Conservation (phyloP, 2,113 vertebrate species). For the Hypomesus transpacificus region DNA sequence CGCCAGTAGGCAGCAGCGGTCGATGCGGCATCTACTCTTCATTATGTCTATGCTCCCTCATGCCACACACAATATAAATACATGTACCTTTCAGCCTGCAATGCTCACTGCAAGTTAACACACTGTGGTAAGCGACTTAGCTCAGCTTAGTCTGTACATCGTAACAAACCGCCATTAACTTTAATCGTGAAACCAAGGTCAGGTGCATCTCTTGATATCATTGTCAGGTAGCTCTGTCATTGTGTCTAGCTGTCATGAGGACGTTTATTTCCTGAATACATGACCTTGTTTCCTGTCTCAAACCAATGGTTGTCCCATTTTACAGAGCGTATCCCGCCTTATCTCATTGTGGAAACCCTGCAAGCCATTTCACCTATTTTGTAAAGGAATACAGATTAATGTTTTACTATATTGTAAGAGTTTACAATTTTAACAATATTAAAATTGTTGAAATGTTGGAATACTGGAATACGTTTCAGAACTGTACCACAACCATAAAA, state of each 20-base stretch:
- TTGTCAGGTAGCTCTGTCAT: conserved; percentile 27
- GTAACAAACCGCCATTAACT: conserved; percentile 10
- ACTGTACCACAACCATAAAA: too few species aligned
- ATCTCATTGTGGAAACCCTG: conserved; percentile 10
- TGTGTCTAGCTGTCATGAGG: conserved; percentile 15
- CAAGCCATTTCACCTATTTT: conserved; percentile 52
- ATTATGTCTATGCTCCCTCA: too few species aligned
- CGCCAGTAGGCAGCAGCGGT: too few species aligned
- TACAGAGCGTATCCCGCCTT: conserved; percentile 32
- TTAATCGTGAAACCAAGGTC: conserved; percentile 3
- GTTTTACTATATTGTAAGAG: conserved; percentile 33
- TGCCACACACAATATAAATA: too few species aligned
- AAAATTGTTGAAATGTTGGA: conserved; percentile 11
- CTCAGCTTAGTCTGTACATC: conserved; percentile 22
- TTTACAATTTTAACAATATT: conserved; percentile 6
- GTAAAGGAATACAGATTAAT: conserved; percentile 43
- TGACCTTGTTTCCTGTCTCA: conserved; percentile 37
- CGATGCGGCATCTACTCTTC: too few species aligned
- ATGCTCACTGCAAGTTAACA: conserved; percentile 1
- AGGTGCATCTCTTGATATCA: conserved; percentile 29
- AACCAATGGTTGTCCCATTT: conserved; percentile 46
- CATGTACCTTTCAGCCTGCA: conserved; percentile 9
- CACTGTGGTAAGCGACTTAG: background rate
- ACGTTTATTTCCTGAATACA: conserved; percentile 13
- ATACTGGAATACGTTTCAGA: background rate